Evolutionary conservation across 1,140 invertebrate genomes (phyloP), one percentile per base, ranked within the genome.

Genomic region (Drosophila fuyamai): DNA sequence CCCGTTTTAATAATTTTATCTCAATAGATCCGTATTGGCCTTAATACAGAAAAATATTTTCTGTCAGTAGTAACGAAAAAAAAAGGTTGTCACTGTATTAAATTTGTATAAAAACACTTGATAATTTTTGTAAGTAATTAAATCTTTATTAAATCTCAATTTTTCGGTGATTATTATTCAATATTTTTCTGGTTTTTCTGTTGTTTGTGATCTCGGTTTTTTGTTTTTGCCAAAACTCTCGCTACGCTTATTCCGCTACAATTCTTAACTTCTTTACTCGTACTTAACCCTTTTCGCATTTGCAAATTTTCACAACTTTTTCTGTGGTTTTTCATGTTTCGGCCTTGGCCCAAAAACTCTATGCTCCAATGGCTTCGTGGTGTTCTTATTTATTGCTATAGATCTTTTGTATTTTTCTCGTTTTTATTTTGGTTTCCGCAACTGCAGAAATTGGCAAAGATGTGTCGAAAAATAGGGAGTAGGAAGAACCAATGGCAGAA

Each of bases 91-190:
- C 18, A 4, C 4, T 23, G 4, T n/a, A 53, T 53, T 9, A 38
- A 38, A 54, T 36, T 16, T 35, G 5, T 7, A 36, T 32, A 13
- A 2, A 40, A 48, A 27, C 5, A 27, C 23, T 2, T 40, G 13
- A 50, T 10, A 8, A 8, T 14, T 43, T 71, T 89, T 88, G 66
- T 89, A 83, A 86, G 79, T 86, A 88, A 83, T 86, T 86, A 86
- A 86, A 86, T 86, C 67, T 86, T 86, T 86, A 86, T 86, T 86
- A 86, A 86, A 86, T 86, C 83, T 86, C 83, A 86, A 86, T 86
- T 86, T 86, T 60, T 86, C 83, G 83, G 83, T 88, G 83, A 86
- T 86, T 86, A 86, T 86, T 86, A 86, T 88, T 86, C 79, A 86
- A 81, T 85, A 86, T 86, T 86, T 51, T 67, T 78, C 63, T 29